Base-by-base conservation (phyloP, 2,888 invertebrate genomes). In the Chloroclystis v-ata region DNA sequence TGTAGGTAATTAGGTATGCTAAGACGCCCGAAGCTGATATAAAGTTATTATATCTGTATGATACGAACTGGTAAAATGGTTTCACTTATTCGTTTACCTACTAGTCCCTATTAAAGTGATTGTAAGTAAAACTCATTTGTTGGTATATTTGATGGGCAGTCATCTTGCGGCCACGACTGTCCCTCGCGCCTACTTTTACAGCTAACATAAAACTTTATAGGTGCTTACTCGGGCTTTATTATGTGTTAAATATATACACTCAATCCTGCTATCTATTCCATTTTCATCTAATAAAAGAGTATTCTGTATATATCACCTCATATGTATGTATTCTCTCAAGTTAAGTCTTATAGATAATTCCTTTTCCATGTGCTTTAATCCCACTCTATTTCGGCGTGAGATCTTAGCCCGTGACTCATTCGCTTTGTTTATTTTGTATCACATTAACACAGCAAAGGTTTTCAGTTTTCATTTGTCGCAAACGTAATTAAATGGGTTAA, bases 401-500 rank as follows among this genome's bases (percentile, higher is more conserved):
- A 20, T 20, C 26, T 6, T 26, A 6, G 26, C 9, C 11, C 11
- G 35, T 11, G 20, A 10, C 33, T 20, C 33, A 33, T 51, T 46
- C 39, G 44, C 56, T 49, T 53, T 54, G 51, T 52, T 57, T 43
- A 44, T 13, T 43, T 39, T 46, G 37, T 49, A 39, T 35, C 25
- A 7, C 37, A 44, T 28, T 26, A 33, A 41, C 25, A 57, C 59
- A 58, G 43, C 54, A 50, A 49, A 60, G 54, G 45, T 60, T 46
- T 50, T 43, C 33, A 33, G 45, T 46, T 45, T 59, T 67, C 57
- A 56, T 64, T 57, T 59, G 59, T 54, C 57, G 56, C 62, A 38
- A 38, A 38, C 30, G 59, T 71, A 73, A 77, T 76, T 74, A 76
- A 73, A 65, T 62, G 67, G 68, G 75, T 74, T 67, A 69, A 65